Evolutionary conservation across 1,140 invertebrate species (phyloP), one percentile per base, ranked within the genome.

Genomic region (Diorhabda sublineata): DNA sequence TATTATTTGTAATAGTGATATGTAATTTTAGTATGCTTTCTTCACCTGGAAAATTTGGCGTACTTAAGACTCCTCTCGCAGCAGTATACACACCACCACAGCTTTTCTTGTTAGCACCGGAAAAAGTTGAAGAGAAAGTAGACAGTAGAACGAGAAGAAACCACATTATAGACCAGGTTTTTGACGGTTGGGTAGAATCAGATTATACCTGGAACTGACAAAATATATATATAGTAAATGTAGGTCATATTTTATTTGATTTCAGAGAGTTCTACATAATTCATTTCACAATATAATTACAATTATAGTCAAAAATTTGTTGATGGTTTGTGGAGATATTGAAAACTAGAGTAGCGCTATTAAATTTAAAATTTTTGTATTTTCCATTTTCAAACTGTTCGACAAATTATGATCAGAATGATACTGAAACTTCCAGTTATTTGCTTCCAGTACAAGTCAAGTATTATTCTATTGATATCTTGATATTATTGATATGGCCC

Each of bases 31-130:
- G 26, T 26, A 26, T 26, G 26, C 26, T 26, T 0, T 26, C 1
- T 26, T 64, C 83, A 44, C 86, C 82, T 0, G 94, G 95, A 75
- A 96, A 96, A 75, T 90, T 89, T 0, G 93, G 93, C 2, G 92
- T 95, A 45, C 89, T 85, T 44, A 97, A 88, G 58, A 91, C 81
- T 2, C 92, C 92, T 42, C 85, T 83, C 2, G 84, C 82, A 0
- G 82, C 84, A 4, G 85, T 87, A 9, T 91, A 80, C 4, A 84
- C 81, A 2, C 87, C 88, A 0, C 90, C 90, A 73, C 91, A 92
- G 47, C n/a, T 52, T 52, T 52, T 52, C 47, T 52, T 52, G n/a
- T 52, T 52, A 52, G 6, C n/a, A 6, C 47, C 47, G 2, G 47
- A 52, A 52, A 8, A 52, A 8, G 47, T 52, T n/a, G n/a, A 52